Conservation (phyloP, 1,140 invertebrate genomes). For the Drosophila willistoni region DNA sequence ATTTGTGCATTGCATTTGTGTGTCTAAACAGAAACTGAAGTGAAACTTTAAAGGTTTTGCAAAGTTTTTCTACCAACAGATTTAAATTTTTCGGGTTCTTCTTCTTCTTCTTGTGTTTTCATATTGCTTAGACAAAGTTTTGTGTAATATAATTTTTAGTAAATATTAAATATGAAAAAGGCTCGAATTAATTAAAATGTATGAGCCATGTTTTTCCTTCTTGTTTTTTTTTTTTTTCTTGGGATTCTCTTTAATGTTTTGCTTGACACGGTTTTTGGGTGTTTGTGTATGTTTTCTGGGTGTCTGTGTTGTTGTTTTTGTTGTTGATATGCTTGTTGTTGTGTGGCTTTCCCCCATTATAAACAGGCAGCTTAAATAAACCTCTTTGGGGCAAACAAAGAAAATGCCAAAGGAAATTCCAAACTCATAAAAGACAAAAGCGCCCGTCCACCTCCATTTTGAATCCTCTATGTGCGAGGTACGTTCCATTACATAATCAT, state of each 20-base stretch:
- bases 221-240: not conserved
- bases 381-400: conserved; percentile 48
- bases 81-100: not conserved
- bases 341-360: conserved; percentile 37
- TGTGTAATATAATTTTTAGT: conserved; percentile 63
- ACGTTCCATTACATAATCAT: conserved; percentile 31
- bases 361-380: conserved; percentile 61
- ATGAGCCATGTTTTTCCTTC: conserved; percentile 53
- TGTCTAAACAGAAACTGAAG: not conserved
- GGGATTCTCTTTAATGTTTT: conserved; percentile 18
- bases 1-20: not conserved
- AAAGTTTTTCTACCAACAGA: not conserved
- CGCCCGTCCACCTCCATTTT: not conserved
- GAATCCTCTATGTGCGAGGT: conserved; percentile 44
- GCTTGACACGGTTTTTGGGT: conserved; percentile 20
- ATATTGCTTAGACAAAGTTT: conserved; percentile 33
- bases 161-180: conserved; percentile 70
- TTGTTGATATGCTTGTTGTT: conserved; percentile 16
- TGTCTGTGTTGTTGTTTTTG: not conserved
- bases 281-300: not conserved
- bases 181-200: conserved; percentile 77
- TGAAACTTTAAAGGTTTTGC: not conserved
- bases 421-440: conserved; percentile 41
- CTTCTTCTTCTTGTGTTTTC: not conserved
- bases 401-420: conserved; percentile 53